Base-by-base conservation (phyloP, 2,888 invertebrate species). In the Plebejus melissa region DNA sequence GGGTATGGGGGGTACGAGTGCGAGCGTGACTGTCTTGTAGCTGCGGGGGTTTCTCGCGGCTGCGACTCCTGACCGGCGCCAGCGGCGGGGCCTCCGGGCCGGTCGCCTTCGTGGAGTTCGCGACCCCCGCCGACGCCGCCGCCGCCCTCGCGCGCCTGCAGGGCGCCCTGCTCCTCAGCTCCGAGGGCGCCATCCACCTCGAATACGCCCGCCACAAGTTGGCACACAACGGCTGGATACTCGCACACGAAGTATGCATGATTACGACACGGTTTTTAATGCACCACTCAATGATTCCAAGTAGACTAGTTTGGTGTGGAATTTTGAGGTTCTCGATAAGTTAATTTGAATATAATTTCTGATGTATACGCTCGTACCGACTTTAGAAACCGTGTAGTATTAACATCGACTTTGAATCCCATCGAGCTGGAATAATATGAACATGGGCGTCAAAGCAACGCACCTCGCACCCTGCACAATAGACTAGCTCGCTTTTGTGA, bases 171-270 rank as follows among this genome's bases (percentile, higher is more conserved):
- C 96, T 99, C 87, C 96, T 98, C 91, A 98, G 98, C 92, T 98
- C 98, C 82, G 97, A 99, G 91, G 98, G 98, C 84, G 98, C 98
- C 89, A 98, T 99, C 92, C 97, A 99, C 92, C 98, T 99, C 94
- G 99, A 99, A 95, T 99, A 97, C 95, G 99, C 99, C 93, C 98
- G 98, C 95, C 98, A 97, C 94, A 99, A 99, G 96, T 98, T 99
- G 98, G 98, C 98, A 89, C 94, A 94, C 94, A 94, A 94, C 91
- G 94, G 94, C 90, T 94, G 94, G 94, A 94, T 93, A 89, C 90
- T 90, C 90, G 90, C 91, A 89, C 93, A 92, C 88, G 93, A 92
- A 92, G 92, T 93, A 93, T 90, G 93, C 90, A 91, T 91, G 90
- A 77, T 77, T 77, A 79, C 78, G 74, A 78, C 80, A 79, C 79